Percentiles rank a stretch among this genome's conserved stretches.
Conservation (phyloP, 2,113 vertebrate species). For the Falco punctatus region DNA sequence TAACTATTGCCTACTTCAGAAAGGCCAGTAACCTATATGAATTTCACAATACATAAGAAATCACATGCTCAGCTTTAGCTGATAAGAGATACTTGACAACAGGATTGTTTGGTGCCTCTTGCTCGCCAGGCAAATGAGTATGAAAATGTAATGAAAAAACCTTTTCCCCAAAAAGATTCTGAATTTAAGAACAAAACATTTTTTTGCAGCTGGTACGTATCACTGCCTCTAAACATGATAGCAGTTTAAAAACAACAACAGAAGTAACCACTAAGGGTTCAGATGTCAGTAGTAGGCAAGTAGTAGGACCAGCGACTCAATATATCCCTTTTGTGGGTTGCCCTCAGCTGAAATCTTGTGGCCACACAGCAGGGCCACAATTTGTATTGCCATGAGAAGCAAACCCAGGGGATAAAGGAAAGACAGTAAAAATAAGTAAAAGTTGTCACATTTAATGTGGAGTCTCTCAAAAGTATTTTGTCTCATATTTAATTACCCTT, state of each 20-base stretch:
- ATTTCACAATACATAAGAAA: neutral
- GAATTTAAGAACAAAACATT: neutral
- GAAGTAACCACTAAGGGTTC: neutral
- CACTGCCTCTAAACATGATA: neutral
- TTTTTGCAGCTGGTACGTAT: neutral
- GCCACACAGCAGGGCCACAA: neutral
- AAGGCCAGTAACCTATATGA: neutral
- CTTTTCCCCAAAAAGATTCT: neutral
- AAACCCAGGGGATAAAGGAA: neutral
- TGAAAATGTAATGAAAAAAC: neutral
- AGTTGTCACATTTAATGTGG: neutral
- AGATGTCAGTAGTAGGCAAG: neutral
- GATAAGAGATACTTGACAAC: neutral
- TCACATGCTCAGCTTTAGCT: neutral
- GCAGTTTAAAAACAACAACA: neutral
- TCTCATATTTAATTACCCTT: neutral
- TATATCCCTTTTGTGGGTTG: neutral
- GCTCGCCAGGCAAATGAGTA: neutral
- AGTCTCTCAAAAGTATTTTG: neutral
- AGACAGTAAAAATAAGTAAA: neutral
- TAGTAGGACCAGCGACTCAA: neutral
- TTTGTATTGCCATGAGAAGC: neutral
- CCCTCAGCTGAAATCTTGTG: neutral
- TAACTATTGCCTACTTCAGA: neutral
- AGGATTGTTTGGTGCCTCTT: neutral